Evolutionary conservation across 2,888 invertebrate species (phyloP), one percentile per base, ranked within the genome.

Genomic region (Bombylius major): DNA sequence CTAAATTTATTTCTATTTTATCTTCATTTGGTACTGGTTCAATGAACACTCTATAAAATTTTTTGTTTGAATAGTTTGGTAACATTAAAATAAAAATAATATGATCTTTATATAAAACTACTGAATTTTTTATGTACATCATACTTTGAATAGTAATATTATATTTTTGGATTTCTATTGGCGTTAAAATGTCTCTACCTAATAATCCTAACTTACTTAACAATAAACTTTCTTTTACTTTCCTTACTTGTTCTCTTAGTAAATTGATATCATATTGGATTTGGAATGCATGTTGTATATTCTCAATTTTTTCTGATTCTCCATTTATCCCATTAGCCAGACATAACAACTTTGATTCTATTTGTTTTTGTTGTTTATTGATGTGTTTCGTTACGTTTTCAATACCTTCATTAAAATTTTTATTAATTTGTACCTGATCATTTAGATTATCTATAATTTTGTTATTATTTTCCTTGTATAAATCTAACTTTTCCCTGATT

Each of bases 321-420:
- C 51, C 45, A 13, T 9, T 36, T 34, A 50, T 52, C 36, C 33
- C 52, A 36, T 53, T 56, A n/a, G 31, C 5, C 7, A 50, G 34
- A 33, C 23, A 23, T 23, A 23, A 23, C 23, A 7, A 12, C 4
- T 48, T 8, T 56, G 31, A 54, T 44, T 39, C 32, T 49, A 47
- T 53, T 52, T 14, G 49, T 44, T 42, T 62, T 53, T 61, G 61
- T 56, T 63, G 59, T 36, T 55, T 53, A 14, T 57, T 61, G 49
- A 63, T 60, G 39, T 62, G 61, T 23, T 45, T 52, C 4, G 60
- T 62, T 49, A 63, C 62, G 48, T 61, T 63, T 11, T 55, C 56
- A 48, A 61, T 62, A 59, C 61, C 60, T 11, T 50, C 44, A 32
- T 54, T 54, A 9, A 61, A 58, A 4, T 53, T 36, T 55, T 48